Conservation (phyloP, 2,888 invertebrate genomes). For the Metacarcinus magister region DNA sequence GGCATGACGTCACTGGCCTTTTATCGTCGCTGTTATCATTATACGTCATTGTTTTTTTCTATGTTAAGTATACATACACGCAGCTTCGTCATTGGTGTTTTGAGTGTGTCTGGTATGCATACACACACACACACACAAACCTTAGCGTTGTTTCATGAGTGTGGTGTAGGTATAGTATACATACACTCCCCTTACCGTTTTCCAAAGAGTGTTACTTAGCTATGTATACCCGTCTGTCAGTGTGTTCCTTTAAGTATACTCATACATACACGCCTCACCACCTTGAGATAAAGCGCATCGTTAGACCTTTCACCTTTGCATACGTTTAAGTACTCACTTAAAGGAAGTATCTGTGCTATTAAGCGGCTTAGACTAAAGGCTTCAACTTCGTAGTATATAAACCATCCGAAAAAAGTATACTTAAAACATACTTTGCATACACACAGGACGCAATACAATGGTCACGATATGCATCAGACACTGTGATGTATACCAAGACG, state of each 20-base stretch:
- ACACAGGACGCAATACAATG: not conserved
- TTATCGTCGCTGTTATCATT: not conserved
- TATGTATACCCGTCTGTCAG: not conserved
- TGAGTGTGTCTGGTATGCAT: not conserved
- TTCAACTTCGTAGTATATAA: not conserved
- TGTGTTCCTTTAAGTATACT: not conserved
- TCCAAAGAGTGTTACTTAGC: not conserved
- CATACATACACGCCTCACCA: not conserved
- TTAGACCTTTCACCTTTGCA: not conserved
- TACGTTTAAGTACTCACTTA: not conserved
- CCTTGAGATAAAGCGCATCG: not conserved
- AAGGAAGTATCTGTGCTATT: not conserved
- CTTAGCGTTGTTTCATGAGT: not conserved
- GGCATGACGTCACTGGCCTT: not conserved
- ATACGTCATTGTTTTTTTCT: not conserved
- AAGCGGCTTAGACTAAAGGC: not conserved
- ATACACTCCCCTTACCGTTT: not conserved
- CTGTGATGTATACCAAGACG: not conserved
- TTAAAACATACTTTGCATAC: not conserved
- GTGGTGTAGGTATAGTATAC: not conserved
- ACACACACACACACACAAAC: not conserved
- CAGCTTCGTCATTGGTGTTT: not conserved
- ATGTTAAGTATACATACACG: not conserved
- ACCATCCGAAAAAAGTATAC: not conserved
- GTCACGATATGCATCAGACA: not conserved